Base-by-base conservation (phyloP, 2,888 invertebrate species). In the Falcaria lacertinaria region DNA sequence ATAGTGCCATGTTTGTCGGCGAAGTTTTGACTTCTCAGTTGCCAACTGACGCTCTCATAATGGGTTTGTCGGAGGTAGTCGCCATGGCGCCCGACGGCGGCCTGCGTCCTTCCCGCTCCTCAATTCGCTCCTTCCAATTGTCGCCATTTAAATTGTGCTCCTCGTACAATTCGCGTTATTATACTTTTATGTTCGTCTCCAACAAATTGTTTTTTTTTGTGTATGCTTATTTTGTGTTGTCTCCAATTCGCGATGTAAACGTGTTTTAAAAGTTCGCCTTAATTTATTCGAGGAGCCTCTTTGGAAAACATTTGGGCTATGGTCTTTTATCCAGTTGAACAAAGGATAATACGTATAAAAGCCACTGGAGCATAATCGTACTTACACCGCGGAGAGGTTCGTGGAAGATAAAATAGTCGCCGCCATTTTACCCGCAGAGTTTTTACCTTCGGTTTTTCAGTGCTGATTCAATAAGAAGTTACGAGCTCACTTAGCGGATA, bases 21-120 rank as follows among this genome's bases (percentile, higher is more conserved):
- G 63, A 84, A 83, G 75, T 85, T 84, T 82, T 78, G 80, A 83
- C 83, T 84, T 82, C 79, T 74, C 82, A 76, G 76, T 80, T 70
- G 74, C 74, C 66, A 65, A 65, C 68, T 82, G 80, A 81, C 80
- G 74, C 74, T 64, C 74, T 77, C 72, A 77, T 83, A 83, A 81
- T 81, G 75, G 75, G 60, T 78, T 74, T 68, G 51, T 69, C 67
- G 64, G 66, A 61, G 67, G 60, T 54, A 48, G 58, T 53, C 43
- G 52, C 42, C 43, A 51, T 54, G 66, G 53, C 72, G 69, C 66
- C 64, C 62, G 61, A 61, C 57, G 64, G 72, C 66, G 69, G 61
- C 67, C 51, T 52, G 62, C 57, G 48, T 58, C 56, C 55, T 57
- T 56, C 54, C 52, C 66, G 64, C 71, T 69, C 63, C 62, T 65